Evolutionary conservation across 2,888 invertebrate genomes (phyloP).

Genomic region (Hyposoter didymator): DNA sequence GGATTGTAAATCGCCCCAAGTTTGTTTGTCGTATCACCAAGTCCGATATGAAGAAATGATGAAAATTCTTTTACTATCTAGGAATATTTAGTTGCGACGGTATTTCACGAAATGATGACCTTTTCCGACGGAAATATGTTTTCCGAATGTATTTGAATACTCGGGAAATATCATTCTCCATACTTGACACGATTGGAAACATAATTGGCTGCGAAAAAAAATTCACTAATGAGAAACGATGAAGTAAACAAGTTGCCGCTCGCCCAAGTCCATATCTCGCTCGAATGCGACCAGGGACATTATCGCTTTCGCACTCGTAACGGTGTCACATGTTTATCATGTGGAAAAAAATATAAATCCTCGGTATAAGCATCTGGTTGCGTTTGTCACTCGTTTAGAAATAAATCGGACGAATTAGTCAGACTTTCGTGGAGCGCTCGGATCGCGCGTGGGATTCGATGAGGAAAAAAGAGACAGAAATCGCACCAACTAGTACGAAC

Average conservation of each 20-base stretch:
- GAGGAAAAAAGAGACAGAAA: constrained; percentile 40
- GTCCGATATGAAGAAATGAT: no score
- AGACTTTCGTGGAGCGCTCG: constrained; percentile 63
- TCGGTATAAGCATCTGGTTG: constrained; percentile 50
- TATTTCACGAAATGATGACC: no score
- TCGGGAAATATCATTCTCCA: not conserved
- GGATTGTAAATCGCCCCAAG: no score
- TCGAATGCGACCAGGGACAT: not conserved
- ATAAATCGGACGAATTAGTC: constrained; percentile 72
- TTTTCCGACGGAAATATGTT: no score
- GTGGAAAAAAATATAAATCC: constrained; percentile 28
- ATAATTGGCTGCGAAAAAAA: not conserved
- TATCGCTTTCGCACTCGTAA: constrained; percentile 8
- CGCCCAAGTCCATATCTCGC: not conserved
- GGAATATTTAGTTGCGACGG: no score
- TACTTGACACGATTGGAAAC: not conserved
- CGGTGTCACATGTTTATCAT: constrained; percentile 11
- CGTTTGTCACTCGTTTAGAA: constrained; percentile 67
- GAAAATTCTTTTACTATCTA: no score
- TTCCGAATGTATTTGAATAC: not conserved
- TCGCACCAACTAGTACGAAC: not conserved
- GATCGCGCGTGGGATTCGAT: constrained; percentile 67
- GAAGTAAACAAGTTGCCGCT: not conserved
- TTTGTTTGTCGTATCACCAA: no score
- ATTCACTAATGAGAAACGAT: not conserved